A percentile compares a stretch with the other conserved stretches of the same genome.
Conservation (phyloP, 2,113 vertebrate species). For the Xenopus borealis region DNA sequence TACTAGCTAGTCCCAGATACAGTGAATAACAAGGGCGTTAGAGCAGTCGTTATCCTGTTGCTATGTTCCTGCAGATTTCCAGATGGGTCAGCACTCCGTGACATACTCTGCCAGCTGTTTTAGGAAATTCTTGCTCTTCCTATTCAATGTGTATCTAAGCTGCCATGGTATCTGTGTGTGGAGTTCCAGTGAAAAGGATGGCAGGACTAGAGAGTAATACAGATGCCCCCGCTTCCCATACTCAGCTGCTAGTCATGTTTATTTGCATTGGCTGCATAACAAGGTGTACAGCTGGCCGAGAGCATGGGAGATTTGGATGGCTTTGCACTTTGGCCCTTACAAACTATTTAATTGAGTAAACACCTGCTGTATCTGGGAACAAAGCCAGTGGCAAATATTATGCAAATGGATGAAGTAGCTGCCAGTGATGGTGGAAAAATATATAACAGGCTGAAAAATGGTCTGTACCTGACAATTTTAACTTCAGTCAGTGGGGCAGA, state of each 20-base stretch:
- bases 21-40: not conserved
- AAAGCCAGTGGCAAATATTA: constrained; percentile 21
- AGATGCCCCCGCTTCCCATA: not conserved
- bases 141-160: constrained; percentile 14
- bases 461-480: constrained; percentile 2
- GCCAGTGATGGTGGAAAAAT: constrained; percentile 8
- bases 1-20: not conserved
- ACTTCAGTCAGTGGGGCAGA: constrained; percentile 14
- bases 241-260: not conserved
- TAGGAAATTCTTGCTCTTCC: constrained; percentile 1
- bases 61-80: not conserved
- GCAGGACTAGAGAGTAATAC: not conserved
- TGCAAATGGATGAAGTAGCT: constrained; percentile 16
- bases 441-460: constrained; percentile 18
- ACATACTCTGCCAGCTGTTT: constrained; percentile 30
- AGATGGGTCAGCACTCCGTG: not conserved
- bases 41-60: not conserved
- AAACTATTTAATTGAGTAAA: constrained; percentile 42
- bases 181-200: not conserved
- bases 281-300: constrained; percentile 28
- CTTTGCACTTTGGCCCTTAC: constrained; percentile 25
- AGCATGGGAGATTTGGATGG: constrained; percentile 20
- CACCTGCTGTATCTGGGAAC: constrained; percentile 34
- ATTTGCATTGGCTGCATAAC: constrained; percentile 32
- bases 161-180: constrained; percentile 3